These are phyloP conservation scores for Malurus cyaneus DNA, from an alignment of 2,113 vertebrate species.

Conservation along the genomic window DNA sequence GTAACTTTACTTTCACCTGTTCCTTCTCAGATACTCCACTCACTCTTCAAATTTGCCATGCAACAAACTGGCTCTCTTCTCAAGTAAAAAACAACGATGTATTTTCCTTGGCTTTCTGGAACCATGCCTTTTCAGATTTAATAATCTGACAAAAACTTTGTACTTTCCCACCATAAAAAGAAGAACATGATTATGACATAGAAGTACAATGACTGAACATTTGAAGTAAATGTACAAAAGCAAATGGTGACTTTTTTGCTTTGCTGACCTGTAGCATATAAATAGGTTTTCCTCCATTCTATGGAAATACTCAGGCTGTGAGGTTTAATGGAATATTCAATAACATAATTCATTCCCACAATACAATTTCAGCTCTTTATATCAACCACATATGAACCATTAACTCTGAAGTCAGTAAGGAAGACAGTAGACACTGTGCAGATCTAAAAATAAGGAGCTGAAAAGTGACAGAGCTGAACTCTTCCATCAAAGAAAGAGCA, in stretches of 20 bases:
- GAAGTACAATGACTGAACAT: background rate
- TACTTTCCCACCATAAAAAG: background rate
- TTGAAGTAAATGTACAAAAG: background rate
- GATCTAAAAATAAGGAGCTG: conserved; percentile 66
- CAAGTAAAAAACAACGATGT: background rate
- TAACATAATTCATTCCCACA: background rate
- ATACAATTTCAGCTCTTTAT: conserved; percentile 52
- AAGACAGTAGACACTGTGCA: conserved; percentile 48
- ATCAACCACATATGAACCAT: conserved; percentile 51
- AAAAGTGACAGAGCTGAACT: conserved; percentile 64
- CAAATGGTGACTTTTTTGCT: background rate
- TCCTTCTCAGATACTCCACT: background rate
- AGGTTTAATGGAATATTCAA: conserved; percentile 28
- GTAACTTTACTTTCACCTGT: background rate
- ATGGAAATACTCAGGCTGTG: background rate
- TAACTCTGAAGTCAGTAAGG: conserved; percentile 58
- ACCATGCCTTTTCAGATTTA: background rate
- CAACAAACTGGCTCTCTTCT: background rate
- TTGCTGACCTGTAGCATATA: background rate
- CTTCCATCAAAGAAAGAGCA: conserved; percentile 59
- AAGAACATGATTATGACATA: background rate
- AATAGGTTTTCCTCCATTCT: background rate
- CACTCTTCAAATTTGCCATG: background rate
- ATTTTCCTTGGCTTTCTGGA: background rate
- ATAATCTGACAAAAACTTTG: background rate